These are phyloP conservation scores for Sclerurus mexicanus DNA, from an alignment of 2,113 vertebrate species.

Conservation along the genomic window DNA sequence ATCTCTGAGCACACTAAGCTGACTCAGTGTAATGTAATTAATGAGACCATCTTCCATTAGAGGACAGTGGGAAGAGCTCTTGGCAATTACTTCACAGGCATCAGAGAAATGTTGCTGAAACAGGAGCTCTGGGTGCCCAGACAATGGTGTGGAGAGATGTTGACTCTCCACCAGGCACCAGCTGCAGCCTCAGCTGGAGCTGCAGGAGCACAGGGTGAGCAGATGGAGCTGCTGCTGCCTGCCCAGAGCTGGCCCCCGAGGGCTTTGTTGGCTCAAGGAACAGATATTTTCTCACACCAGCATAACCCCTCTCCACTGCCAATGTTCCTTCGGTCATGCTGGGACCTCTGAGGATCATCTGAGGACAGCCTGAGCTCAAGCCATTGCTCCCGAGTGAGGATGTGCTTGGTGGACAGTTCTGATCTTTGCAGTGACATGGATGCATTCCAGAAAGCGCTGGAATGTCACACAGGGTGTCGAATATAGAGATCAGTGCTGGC, in stretches of 20 bases:
- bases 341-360: background rate
- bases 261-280: background rate
- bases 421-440: background rate
- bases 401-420: background rate
- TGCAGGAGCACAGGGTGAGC: background rate
- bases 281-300: background rate
- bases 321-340: fast-evolving
- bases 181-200: background rate
- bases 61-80: background rate
- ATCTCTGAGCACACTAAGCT: background rate
- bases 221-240: background rate
- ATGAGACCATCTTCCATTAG: background rate
- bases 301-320: background rate
- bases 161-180: background rate
- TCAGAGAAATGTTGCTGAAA: background rate
- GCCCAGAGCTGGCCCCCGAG: fast-evolving
- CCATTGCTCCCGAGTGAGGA: fast-evolving
- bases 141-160: background rate
- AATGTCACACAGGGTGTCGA: background rate
- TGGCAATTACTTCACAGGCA: background rate
- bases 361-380: background rate
- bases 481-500: background rate
- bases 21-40: slow-evolving; percentile 18
- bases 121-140: background rate
- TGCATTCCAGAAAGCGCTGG: background rate